Base-by-base conservation (phyloP, 2,797 vertebrate species). In the Megaceryle alcyon region DNA sequence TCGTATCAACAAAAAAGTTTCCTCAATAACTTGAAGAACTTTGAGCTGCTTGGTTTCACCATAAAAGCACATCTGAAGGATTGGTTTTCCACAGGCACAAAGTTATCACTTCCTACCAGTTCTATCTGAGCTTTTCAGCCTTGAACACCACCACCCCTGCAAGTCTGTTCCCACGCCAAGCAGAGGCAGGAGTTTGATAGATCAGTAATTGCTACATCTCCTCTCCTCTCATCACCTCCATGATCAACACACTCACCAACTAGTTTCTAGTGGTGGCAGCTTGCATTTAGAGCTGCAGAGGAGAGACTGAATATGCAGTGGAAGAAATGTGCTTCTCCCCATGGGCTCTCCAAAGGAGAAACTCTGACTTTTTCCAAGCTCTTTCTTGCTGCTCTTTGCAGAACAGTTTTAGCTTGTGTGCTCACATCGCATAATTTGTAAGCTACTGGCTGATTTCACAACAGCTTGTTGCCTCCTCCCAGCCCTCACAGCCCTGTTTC, bases 91-190 rank as follows among this genome's bases (percentile, higher is more conserved):
- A 68, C 61, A 83, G 69, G 54, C 94, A 92, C 46, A 33, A 81
- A 94, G 29, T 89, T 97, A 71, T 71, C 94, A 91, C 93, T 92
- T 97, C 92, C 94, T 78, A 90, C 84, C 53, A 79, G 29, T 39
- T 72, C 73, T 56, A 35, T 17, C n/a, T 46, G 28, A 69, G 37
- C 37, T 70, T 70, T 61, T 70, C 48, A 73, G 51, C 71, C 72
- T 41, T 46, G 87, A 79, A 79, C 48, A 70, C 59, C 66, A 83
- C 65, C 84, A 76, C 76, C 43, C 37, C 72, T 91, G 46, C 92
- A 70, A 43, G 44, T 11, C 82, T 9, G 3, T 85, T 88, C 90
- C 94, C 63, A 94, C 89, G 10, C 81, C 44, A 51, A 81, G 77
- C 73, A 90, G 33, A 88, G 49, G 25, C 49, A 83, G 64, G 26